Evolutionary conservation across 2,797 vertebrate species (phyloP), one percentile per base, ranked within the genome.

Genomic region (Coracias cyanogaster): DNA sequence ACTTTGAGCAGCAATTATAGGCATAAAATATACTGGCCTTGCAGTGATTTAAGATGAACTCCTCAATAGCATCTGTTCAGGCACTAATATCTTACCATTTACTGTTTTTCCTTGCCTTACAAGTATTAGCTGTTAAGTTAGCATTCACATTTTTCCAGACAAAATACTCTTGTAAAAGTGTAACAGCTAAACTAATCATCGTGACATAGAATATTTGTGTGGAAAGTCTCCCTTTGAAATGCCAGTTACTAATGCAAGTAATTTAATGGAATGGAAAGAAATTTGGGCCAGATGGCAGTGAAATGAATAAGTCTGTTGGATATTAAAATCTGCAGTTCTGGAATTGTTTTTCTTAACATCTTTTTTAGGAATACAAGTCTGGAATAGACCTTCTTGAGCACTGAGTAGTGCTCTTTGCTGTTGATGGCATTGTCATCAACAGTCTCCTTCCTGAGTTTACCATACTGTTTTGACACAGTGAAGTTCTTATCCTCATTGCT

Each of bases 1-100:
- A 97, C 97, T 97, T 97, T 97, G 86, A 97, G 94, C 89, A 92
- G 97, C 97, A 98, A 97, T 98, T 98, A 97, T 35, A 96, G 93
- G 90, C 33, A 41, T 91, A 93, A 91, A 94, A 84, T 95, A 92
- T 51, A 93, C 62, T 76, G 93, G 90, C 96, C 94, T 94, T 62
- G 12, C 52, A 65, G 90, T 88, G 89, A 83, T 97, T 93, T 62
- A 89, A 91, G 65, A 83, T 73, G 81, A 96, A 51, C 91, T 92
- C 78, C 94, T 81, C 77, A 12, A 20, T 4, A 92, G 88, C 82
- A 94, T 93, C 93, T 88, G 96, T 96, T 91, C 57, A 82, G 82
- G 66, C 78, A 57, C 64, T 33, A 74, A 61, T 46, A 80, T 78
- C 74, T 86, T 12, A 82, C 49, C 17, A 28, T 37, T 82, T 64